Percentiles rank a stretch among this genome's conserved stretches.
phyloP scores from a whole-genome alignment of 2,797 vertebrate genomes.

The Brotula barbata region DNA sequence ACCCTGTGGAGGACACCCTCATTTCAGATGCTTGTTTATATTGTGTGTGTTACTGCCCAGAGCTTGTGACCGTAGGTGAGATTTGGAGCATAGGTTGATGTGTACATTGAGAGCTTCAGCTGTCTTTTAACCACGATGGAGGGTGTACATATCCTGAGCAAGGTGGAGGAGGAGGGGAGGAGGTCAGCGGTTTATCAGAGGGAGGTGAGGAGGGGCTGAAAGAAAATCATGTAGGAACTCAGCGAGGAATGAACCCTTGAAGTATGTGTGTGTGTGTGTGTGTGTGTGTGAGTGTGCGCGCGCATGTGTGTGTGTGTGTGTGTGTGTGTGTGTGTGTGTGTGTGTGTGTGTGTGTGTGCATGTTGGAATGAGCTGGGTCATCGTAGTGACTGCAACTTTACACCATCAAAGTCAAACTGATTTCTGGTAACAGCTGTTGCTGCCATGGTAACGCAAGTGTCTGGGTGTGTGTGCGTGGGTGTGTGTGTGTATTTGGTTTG shows the following conservation, averaged over 20 bases:
- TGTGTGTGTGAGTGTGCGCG: conserved; percentile 5
- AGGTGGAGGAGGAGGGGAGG: not conserved
- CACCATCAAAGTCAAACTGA: conserved; percentile 70
- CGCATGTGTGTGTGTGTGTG: conserved; percentile 13
- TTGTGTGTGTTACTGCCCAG: too few species aligned
- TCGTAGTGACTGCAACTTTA: conserved; percentile 81
- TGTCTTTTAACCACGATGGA: too few species aligned
- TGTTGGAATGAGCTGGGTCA: conserved; percentile 85
- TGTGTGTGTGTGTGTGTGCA: conserved; percentile 21
- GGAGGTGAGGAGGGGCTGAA: conserved; percentile 42
- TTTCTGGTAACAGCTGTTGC: conserved; percentile 81
- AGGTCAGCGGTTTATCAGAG: conserved; percentile 37
- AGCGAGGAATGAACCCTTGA: conserved; percentile 24
- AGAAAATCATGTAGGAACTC: conserved; percentile 36
- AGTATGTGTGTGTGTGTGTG: not conserved
- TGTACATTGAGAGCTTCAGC: too few species aligned
- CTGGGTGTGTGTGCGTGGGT: not conserved
- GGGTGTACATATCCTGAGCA: too few species aligned
- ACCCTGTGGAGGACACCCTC: too few species aligned
- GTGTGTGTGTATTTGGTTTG: conserved; percentile 1
- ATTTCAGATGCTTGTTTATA: too few species aligned
- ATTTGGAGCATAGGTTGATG: too few species aligned
- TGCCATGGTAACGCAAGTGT: conserved; percentile 51
- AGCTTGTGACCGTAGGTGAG: too few species aligned
- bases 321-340: conserved; percentile 17